These are phyloP conservation scores for Coendou prehensilis DNA, from an alignment of 2,797 vertebrate species.

Conservation along the genomic window DNA sequence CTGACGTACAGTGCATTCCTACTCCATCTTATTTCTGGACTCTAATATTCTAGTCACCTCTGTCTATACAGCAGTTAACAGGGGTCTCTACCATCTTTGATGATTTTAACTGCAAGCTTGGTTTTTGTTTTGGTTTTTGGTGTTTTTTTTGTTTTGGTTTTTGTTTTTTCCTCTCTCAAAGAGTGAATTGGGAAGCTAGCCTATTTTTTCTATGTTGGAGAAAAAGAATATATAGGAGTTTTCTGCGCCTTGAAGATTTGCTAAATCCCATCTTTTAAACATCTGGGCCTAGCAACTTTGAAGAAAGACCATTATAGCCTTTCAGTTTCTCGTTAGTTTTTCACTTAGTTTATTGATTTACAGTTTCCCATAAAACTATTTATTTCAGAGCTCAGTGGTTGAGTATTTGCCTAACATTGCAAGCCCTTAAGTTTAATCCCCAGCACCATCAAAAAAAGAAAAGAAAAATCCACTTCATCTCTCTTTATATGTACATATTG, in stretches of 20 bases:
- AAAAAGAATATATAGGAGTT: conserved; percentile 16
- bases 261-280: not conserved
- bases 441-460: not conserved
- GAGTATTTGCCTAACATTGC: not conserved
- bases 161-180: not conserved
- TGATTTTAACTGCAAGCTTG: not conserved
- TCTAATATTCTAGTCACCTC: not conserved
- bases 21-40: not conserved
- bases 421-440: not conserved
- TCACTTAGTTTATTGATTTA: conserved; percentile 34
- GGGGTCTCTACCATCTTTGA: not conserved
- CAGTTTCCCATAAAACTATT: not conserved
- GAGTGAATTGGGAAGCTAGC: not conserved
- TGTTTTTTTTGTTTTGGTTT: not conserved
- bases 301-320: conserved; percentile 16
- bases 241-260: conserved; percentile 7
- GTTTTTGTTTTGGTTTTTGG: not conserved
- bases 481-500: not conserved
- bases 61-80: not conserved
- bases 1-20: not conserved
- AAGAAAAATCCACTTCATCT: not conserved
- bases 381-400: not conserved
- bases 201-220: not conserved
- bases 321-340: conserved; percentile 2
- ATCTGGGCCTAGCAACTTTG: not conserved